Conservation (phyloP, 2,113 vertebrate species). For the Columba livia region DNA sequence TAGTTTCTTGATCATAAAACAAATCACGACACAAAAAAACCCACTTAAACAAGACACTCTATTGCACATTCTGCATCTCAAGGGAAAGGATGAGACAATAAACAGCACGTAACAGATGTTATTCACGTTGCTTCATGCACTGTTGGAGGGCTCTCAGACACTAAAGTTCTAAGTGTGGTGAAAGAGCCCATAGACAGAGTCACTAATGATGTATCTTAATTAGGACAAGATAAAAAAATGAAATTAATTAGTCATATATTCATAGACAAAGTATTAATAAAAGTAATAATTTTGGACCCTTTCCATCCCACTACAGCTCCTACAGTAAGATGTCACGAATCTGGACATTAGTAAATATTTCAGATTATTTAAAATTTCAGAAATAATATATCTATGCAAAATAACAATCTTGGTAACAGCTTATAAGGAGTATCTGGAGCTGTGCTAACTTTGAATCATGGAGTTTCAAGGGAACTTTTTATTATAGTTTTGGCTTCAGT, state of each 20-base stretch:
- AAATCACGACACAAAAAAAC: background rate
- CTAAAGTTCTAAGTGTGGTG: background rate
- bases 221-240: background rate
- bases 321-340: background rate
- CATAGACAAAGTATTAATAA: background rate
- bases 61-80: slow-evolving; percentile 17
- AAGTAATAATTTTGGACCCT: background rate
- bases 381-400: background rate
- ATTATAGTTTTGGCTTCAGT: slow-evolving; percentile 40
- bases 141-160: background rate
- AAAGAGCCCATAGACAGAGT: background rate
- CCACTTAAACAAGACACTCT: background rate
- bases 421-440: slow-evolving; percentile 26
- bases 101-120: slow-evolving; percentile 25
- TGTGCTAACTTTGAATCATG: background rate
- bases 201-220: background rate
- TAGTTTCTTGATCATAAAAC: background rate
- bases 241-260: background rate
- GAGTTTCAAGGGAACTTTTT: slow-evolving; percentile 37
- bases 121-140: background rate
- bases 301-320: background rate
- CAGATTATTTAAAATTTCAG: background rate
- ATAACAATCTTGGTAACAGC: background rate
- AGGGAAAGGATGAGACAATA: slow-evolving; percentile 33
- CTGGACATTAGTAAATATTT: background rate